These are phyloP conservation scores for Caenorhabditis japonica DNA, from an alignment of 2,888 invertebrate species.

Conservation along the genomic window DNA sequence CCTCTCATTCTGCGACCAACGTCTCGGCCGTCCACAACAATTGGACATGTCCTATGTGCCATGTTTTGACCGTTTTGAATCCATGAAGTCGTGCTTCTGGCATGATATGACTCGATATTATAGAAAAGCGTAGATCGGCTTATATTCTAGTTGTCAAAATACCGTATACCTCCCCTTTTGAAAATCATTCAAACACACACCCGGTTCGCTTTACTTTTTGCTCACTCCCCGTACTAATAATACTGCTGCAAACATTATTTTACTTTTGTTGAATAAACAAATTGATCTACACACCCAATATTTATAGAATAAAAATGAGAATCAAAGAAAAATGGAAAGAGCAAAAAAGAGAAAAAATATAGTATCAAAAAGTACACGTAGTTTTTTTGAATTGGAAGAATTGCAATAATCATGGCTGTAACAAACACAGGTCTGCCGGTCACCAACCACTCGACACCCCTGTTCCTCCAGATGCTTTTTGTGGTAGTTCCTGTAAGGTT, in stretches of 20 bases:
- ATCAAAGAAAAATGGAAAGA: not conserved
- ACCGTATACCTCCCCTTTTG: too few species aligned
- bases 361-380: not conserved
- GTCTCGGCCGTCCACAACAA: conserved; percentile 65
- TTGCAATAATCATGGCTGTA: conserved; percentile 54
- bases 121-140: conserved; percentile 32
- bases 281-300: not conserved
- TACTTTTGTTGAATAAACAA: not conserved
- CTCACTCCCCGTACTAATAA: too few species aligned
- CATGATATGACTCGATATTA: conserved; percentile 69
- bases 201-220: conserved; percentile 15
- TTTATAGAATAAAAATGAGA: not conserved
- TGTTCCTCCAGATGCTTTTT: conserved; percentile 48
- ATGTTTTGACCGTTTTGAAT: conserved; percentile 73
- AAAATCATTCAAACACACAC: not conserved
- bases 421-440: conserved; percentile 55
- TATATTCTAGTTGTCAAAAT: not conserved
- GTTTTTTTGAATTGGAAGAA: too few species aligned
- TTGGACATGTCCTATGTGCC: conserved; percentile 71
- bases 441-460: conserved; percentile 52
- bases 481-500: conserved; percentile 28
- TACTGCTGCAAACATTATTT: too few species aligned
- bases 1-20: conserved; percentile 73
- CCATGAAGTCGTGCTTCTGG: conserved; percentile 74
- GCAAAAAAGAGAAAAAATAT: conserved; percentile 5